Evolutionary conservation across 2,113 vertebrate species (phyloP), one percentile per base, ranked within the genome.

Genomic region (Campylomormyrus numenius): DNA sequence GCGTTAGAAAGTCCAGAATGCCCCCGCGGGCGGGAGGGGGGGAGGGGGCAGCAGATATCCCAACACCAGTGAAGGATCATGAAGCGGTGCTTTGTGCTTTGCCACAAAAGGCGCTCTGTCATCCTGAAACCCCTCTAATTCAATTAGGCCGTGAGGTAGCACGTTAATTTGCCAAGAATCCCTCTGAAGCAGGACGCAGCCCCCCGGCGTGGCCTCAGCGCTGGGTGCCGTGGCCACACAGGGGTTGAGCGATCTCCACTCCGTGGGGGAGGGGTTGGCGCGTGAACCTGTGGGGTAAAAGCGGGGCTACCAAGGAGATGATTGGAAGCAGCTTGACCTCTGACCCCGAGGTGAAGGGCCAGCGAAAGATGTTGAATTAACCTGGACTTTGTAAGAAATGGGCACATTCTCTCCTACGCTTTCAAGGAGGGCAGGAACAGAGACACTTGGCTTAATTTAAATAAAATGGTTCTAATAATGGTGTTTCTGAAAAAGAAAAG

Each of bases 71-170:
- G 95, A 93, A 97, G 96, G 96, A 95, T 96, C 97, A 97, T 98
- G 98, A 98, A 98, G 97, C 97, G 97, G 96, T 97, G 98, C 97
- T 98, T 97, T 97, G 97, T 97, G 98, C 98, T 97, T 5, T 3
- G 97, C 97, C 96, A 98, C 97, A 98, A 98, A 98, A 98, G 97
- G 97, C 92, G 96, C 97, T 98, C 97, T 98, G 97, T 98, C 97
- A 96, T 97, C 98, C 97, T 98, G 97, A 98, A 98, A 42, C 97
- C 97, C 96, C 96, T 97, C 97, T 99, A 98, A 98, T 98, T 98
- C 97, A 98, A 99, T 99, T 98, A 98, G 97, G 97, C 98, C 97
- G 96, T 98, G 97, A 99, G 97, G 97, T 98, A 98, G 97, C 95
- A 96, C 97, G 97, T 97, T 98, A 97, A 98, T 99, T 98, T 98